Base-by-base conservation (phyloP, 2,888 invertebrate genomes). In the Acanthoscelides obtectus region DNA sequence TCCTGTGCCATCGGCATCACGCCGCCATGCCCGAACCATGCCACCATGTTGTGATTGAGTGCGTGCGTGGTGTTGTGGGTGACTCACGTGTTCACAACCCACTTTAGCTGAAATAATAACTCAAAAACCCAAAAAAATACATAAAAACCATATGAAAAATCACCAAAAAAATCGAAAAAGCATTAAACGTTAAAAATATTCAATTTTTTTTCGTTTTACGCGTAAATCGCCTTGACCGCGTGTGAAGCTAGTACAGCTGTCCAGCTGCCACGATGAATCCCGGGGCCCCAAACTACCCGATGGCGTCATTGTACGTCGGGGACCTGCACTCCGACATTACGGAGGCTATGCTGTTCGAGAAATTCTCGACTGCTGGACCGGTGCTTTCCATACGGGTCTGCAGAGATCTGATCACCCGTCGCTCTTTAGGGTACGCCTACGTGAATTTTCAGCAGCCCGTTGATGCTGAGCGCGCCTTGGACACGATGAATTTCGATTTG, bases 371-470 rank as follows among this genome's bases (percentile, higher is more conserved):
- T 82, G 97, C 98, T 86, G 99, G 99, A 77, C 98, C 99, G 77
- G 99, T 99, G 76, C 89, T 99, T 77, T 99, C 99, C 75, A 99
- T 99, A 86, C 93, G 99, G 82, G 99, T 99, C 75, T 99, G 99
- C 87, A 93, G 99, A 82, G 99, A 99, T 87, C 93, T 98, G 90
- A 94, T 98, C 80, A 98, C 98, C 79, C 92, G 99, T 83, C 92
- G 98, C 83, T 99, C 99, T 74, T 90, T 99, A 80, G 99, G 99
- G 79, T 99, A 99, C 89, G 99, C 99, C 81, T 99, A 99, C 87
- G 99, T 99, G 80, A 99, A 99, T 88, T 99, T 99, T 87, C 99
- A 99, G 87, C 98, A 99, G 86, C 98, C 99, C 81, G 95, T 96
- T 81, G 99, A 99, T 90, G 99, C 99, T 85, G 99, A 99, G 88